A percentile compares a stretch with the other conserved stretches of the same genome.
Evolutionary conservation across 53 echinoderm and acorn worm genomes (phyloP).

Genomic region (Temnopleurus reevesii): DNA sequence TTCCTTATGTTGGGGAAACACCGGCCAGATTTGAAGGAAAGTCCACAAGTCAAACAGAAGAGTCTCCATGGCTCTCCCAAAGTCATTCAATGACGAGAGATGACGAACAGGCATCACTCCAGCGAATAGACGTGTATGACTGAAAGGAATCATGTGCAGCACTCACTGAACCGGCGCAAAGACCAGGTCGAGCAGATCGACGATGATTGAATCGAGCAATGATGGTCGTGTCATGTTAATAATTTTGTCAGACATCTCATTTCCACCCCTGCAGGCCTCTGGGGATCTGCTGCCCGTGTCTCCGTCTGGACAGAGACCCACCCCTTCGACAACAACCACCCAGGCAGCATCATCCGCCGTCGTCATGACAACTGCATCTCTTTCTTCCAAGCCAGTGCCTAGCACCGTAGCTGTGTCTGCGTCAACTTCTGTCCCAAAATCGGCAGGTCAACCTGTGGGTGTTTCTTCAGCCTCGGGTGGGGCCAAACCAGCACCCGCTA

Average conservation of each 20-base stretch:
- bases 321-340: neutral
- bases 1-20: no score
- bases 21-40: no score
- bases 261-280: conserved; percentile 1
- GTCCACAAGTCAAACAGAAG: no score
- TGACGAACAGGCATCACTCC: no score
- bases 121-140: no score
- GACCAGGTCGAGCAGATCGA: no score
- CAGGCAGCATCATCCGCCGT: conserved; percentile 16
- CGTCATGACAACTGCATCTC: conserved; percentile 5
- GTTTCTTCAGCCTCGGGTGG: neutral
- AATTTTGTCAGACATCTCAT: neutral
- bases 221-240: neutral
- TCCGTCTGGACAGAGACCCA: neutral
- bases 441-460: neutral
- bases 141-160: no score
- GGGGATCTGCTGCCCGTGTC: neutral
- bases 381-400: conserved; percentile 10
- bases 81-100: no score
- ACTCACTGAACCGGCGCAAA: no score
- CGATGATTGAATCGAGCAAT: no score
- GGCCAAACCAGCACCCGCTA: neutral
- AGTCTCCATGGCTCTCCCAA: no score
- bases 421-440: neutral
- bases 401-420: conserved; percentile 13